phyloP scores from a whole-genome alignment of 2,113 vertebrate genomes.

The Carassius carassius region DNA sequence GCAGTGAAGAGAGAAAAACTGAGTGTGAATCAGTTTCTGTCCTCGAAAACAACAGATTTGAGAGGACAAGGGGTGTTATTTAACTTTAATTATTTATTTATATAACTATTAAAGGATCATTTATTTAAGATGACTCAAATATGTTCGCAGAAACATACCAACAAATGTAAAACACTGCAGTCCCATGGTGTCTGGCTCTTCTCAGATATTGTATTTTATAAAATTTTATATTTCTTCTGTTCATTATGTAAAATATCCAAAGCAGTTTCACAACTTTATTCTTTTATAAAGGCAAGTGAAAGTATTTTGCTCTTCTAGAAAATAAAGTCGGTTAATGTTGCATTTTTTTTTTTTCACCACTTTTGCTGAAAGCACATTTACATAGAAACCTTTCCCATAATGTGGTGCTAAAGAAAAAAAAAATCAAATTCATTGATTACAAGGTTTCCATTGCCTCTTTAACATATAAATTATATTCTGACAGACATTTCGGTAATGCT shows the following conservation, averaged over 20 bases:
- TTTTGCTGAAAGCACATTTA: neutral
- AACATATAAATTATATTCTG: no score
- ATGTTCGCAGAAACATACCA: neutral
- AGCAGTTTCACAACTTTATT: neutral
- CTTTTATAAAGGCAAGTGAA: neutral
- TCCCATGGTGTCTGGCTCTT: neutral
- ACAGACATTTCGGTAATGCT: no score
- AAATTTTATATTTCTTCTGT: neutral
- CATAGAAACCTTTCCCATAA: neutral
- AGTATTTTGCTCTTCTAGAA: no score
- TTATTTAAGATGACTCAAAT: neutral
- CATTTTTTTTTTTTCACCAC: neutral
- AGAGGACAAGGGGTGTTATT: neutral
- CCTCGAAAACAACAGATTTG: neutral
- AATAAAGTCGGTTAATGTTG: neutral
- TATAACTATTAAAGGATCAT: neutral
- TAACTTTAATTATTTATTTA: neutral
- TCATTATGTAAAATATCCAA: no score
- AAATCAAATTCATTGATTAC: neutral
- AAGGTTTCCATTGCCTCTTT: no score
- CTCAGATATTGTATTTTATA: neutral
- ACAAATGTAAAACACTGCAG: neutral
- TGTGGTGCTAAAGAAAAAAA: neutral
- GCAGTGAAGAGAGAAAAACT: neutral
- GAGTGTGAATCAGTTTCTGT: neutral